Percentiles rank a stretch among this genome's conserved stretches.
Conservation (phyloP, 2,113 vertebrate genomes). For the Pelecanoides urinatrix region DNA sequence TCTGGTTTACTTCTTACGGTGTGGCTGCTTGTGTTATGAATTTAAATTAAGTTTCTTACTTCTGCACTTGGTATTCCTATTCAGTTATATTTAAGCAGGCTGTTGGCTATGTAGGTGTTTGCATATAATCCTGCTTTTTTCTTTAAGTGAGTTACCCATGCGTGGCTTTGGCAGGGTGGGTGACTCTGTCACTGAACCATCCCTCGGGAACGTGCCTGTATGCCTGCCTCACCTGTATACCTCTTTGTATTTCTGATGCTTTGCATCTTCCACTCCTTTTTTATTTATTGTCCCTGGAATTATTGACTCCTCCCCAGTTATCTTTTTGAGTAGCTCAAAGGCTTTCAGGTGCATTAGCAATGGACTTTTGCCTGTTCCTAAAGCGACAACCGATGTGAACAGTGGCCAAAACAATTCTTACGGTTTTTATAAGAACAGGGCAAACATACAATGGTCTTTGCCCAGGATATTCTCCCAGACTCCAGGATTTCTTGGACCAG, state of each 20-base stretch:
- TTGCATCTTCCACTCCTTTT: not conserved
- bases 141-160: not conserved
- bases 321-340: not conserved
- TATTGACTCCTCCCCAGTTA: not conserved
- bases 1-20: not conserved
- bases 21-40: not conserved
- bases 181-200: not conserved
- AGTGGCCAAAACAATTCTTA: not conserved
- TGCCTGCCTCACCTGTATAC: not conserved
- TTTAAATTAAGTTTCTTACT: not conserved
- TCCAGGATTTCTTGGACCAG: not conserved
- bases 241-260: not conserved
- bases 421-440: not conserved
- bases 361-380: not conserved
- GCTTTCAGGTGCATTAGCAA: not conserved
- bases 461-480: not conserved
- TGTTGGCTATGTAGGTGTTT: not conserved
- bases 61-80: not conserved
- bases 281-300: not conserved
- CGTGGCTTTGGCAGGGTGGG: not conserved
- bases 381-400: not conserved
- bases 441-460: not conserved
- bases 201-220: accelerated
- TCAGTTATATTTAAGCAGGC: not conserved
- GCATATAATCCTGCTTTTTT: not conserved